Base-by-base conservation (phyloP, 2,888 invertebrate species). In the Meloe dianella region DNA sequence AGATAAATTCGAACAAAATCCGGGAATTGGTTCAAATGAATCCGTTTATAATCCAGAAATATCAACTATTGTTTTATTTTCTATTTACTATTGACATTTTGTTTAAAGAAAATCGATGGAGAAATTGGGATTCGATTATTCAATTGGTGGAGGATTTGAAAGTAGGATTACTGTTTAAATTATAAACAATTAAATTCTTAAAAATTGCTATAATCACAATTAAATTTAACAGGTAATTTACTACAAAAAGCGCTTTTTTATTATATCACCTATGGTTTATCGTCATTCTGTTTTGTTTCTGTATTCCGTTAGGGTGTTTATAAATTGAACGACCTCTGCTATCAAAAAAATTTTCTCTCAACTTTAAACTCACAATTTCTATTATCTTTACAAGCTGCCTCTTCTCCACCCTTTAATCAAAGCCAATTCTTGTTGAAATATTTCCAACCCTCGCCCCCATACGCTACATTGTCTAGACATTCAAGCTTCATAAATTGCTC, bases 1-100 rank as follows among this genome's bases (percentile, higher is more conserved):
- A 41, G 41, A 41, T 41, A 17, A 51, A 51, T 51, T 51, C 51
- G 51, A 22, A 51, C 22, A 51, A 47, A 47, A 47, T 47, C 8
- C 47, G 5, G 47, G 41, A 47, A 47, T 20, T 47, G 20, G 20
- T 10, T 47, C 47, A 20, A 47, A 7, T 17, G 7, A n/a, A 41
- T 41, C 41, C 41, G 17, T 3, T 12, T 51, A 51, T 22, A 51
- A 51, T 51, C 51, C 51, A 24, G 51, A 51, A n/a, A 17, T 47
- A 17, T 12, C 22, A 24, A 22, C 10, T 6, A 12, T 51, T 51
- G n/a, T 17, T 41, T 41, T 41, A 41, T 41, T 41, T 35, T 35
- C n/a, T 12, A 8, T 12, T 17, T n/a, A 17, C 41, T 3, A 35
- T 35, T 35, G 27, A 27, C 2, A n/a, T n/a, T n/a, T 27, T 4